Base-by-base conservation (phyloP, 2,113 vertebrate species). In the Chamaetylas fuelleborni region DNA sequence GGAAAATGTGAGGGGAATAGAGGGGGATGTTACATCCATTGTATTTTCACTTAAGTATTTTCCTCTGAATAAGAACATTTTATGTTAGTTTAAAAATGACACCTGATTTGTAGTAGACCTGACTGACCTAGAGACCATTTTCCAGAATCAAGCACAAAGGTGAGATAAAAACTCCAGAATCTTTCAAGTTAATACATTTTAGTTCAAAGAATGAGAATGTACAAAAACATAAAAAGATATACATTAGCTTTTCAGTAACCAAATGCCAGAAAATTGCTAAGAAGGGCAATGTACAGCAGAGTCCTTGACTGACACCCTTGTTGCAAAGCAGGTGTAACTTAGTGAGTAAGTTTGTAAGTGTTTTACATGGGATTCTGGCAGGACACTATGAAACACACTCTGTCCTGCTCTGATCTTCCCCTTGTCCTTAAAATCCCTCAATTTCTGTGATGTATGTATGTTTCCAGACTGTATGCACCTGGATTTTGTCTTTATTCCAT, bases 351-450 rank as follows among this genome's bases (percentile, higher is more conserved):
- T 43, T 79, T 5, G 2, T 29, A 45, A 51, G 43, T 14, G 14
- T 8, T 66, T 25, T 34, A 17, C 13, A 11, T 3, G 5, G 31
- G 11, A 13, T 69, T 53, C 53, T 11, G 34, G 11, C 40, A 53
- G 0, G 0, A 28, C 1, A 1, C 23, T 50, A 5, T 26, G 14
- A 86, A 62, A 70, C 29, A 54, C 12, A 7, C 6, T 11, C 9
- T 74, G 19, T 29, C 25, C 28, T 62, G 3, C 11, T 70, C 20
- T 8, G 2, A 14, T 54, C 33, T 64, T 83, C 61, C 16, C 3
- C 33, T 58, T 43, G 12, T 38, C 34, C 36, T 43, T 26, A 4
- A 4, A 31, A 33, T 18, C 6, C 34, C 25, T 83, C 38, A n/a
- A 6, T 20, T 64, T 54, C 23, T 58, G 15, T 24, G 12, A 26